Evolutionary conservation across 1,140 invertebrate genomes (phyloP), one percentile per base, ranked within the genome.

Genomic region (Habropoda laboriosa): DNA sequence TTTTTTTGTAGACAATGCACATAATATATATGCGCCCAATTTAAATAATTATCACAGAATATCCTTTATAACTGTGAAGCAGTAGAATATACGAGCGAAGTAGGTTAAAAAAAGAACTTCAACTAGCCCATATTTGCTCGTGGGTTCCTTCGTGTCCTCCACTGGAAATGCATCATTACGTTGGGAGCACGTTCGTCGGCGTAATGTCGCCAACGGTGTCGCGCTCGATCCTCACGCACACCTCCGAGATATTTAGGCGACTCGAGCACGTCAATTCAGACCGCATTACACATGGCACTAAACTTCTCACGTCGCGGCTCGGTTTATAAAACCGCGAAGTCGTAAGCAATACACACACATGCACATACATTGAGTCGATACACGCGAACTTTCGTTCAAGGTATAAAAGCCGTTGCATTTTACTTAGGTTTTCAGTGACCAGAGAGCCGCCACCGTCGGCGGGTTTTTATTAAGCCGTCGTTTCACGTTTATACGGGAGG

Each of bases 381-480:
- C 60, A 4, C 63, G n/a, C 55, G 12, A 57, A n/a, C n/a, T 58
- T 68, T 61, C 45, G n/a, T n/a, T n/a, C 4, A 27, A 13, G 16
- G 32, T 13, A 63, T 30, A 47, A 71, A 61, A 24, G 24, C 47
- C 27, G 40, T 73, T 47, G 24, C 49, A 53, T 53, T 79, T 81
- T 70, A 40, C 66, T 57, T 63, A 63, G 49, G 49, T 81, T 71
- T 49, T 42, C 80, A 64, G 35, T 61, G 47, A 18, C 32, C 30
- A 61, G 27, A 30, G 8, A 55, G n/a, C 35, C n/a, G n/a, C 35
- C n/a, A 42, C 40, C 53, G 24, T 2, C 16, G 40, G 73, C 53
- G 10, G 32, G 49, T 51, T 81, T 79, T 81, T 64, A 72, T 72
- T 72, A 80, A 45, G 79, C 42, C 77, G 53, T 63, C 49, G 45